Conservation (phyloP, 2,888 invertebrate genomes). For the Trimorus sp. region DNA sequence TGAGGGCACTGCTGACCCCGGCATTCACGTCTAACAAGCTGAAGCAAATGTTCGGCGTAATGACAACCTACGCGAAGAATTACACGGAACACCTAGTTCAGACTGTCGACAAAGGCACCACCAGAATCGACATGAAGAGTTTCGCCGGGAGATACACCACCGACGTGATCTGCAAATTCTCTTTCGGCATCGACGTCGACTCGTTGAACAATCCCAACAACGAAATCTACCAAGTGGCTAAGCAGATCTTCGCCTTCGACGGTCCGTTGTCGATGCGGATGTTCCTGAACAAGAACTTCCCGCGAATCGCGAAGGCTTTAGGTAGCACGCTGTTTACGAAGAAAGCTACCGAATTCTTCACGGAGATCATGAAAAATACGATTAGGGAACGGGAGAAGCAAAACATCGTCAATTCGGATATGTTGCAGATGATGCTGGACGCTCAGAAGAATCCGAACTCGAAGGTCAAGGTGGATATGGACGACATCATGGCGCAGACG, state of each 20-base stretch:
- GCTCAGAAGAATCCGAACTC: neutral
- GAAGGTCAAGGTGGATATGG: slow-evolving; percentile 68
- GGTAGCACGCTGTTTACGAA: slow-evolving; percentile 48
- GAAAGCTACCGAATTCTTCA: neutral
- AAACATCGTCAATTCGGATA: neutral
- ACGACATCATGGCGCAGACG: slow-evolving; percentile 81
- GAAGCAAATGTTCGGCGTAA: slow-evolving; percentile 82
- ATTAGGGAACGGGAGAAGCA: neutral
- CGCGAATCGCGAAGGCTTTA: slow-evolving; percentile 40
- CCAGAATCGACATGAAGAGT: slow-evolving; percentile 74
- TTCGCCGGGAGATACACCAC: slow-evolving; percentile 74
- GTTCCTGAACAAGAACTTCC: slow-evolving; percentile 54
- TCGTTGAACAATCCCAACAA: slow-evolving; percentile 75
- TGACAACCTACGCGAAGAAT: slow-evolving; percentile 75
- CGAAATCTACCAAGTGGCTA: slow-evolving; percentile 73
- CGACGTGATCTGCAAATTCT: slow-evolving; percentile 73
- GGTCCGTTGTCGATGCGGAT: slow-evolving; percentile 44
- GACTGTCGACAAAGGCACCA: slow-evolving; percentile 29
- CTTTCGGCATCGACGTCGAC: slow-evolving; percentile 66
- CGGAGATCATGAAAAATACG: neutral
- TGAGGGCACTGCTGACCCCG: slow-evolving; percentile 83
- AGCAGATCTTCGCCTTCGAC: slow-evolving; percentile 58
- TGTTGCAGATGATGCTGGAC: slow-evolving; percentile 5
- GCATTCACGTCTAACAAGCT: slow-evolving; percentile 84
- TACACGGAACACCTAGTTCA: slow-evolving; percentile 70